Conservation (phyloP, 2,113 vertebrate genomes). For the Tyrannus savana region DNA sequence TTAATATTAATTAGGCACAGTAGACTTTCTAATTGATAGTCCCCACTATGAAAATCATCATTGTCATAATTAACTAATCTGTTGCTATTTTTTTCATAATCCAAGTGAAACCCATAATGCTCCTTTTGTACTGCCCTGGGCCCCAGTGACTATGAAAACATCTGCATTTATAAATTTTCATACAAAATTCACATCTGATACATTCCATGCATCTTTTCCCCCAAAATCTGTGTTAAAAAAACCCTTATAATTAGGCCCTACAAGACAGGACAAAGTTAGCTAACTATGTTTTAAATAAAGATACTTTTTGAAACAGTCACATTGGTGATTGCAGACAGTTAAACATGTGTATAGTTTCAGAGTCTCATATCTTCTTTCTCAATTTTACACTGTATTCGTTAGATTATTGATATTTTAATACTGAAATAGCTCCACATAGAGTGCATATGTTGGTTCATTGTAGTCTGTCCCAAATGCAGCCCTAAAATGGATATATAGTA, state of each 20-base stretch:
- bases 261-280: neutral
- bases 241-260: neutral
- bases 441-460: neutral
- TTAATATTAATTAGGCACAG: neutral
- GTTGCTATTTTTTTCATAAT: neutral
- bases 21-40: neutral
- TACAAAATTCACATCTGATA: neutral
- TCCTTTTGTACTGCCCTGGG: neutral
- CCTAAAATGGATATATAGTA: neutral
- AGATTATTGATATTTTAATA: neutral
- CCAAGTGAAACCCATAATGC: accelerated
- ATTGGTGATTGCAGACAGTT: neutral
- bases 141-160: neutral
- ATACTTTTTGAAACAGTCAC: neutral
- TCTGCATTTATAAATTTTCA: neutral
- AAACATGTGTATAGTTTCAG: neutral
- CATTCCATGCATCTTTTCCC: neutral
- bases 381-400: neutral
- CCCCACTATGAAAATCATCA: neutral
- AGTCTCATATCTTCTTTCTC: neutral
- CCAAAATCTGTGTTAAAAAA: neutral
- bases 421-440: neutral
- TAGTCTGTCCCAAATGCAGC: neutral
- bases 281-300: neutral
- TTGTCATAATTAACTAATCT: neutral